phyloP scores from a whole-genome alignment of 2,113 vertebrate species.

The Heterotilapia buettikoferi region DNA sequence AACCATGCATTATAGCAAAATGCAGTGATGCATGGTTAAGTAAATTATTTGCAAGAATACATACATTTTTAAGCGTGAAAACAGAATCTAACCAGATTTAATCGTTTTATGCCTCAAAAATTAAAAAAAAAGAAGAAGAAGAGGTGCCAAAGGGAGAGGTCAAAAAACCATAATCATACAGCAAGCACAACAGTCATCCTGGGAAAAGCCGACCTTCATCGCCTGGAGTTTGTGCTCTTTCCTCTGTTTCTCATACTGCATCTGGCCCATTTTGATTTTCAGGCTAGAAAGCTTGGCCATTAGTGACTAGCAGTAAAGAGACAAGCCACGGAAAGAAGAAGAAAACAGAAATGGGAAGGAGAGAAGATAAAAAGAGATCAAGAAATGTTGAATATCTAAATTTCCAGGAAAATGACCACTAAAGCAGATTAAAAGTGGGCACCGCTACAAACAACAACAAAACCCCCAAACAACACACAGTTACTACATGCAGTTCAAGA shows the following conservation, averaged over 20 bases:
- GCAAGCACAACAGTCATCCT: constrained; percentile 56
- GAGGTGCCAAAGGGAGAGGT: constrained; percentile 39
- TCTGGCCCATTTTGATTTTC: constrained; percentile 99
- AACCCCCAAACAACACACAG: background rate
- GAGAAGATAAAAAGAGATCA: constrained; percentile 31
- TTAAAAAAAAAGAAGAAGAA: constrained; percentile 8
- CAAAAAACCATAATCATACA: constrained; percentile 58
- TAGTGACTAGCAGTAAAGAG: constrained; percentile 83
- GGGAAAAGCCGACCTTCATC: constrained; percentile 83
- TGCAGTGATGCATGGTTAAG: background rate
- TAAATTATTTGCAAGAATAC: background rate
- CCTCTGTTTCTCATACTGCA: constrained; percentile 98
- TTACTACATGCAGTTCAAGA: background rate
- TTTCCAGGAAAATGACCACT: background rate
- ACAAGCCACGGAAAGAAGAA: constrained; percentile 53
- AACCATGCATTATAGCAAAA: background rate
- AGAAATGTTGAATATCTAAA: background rate
- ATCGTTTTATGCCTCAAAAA: background rate
- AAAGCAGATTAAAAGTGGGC: background rate
- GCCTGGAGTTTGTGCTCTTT: constrained; percentile 89
- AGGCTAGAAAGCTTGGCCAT: constrained; percentile 99
- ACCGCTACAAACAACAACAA: background rate
- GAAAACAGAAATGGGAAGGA: constrained; percentile 32
- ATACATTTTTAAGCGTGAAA: background rate
- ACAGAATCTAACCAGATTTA: background rate